phyloP scores from a whole-genome alignment of 2,113 vertebrate species.

The Steatornis caripensis region DNA sequence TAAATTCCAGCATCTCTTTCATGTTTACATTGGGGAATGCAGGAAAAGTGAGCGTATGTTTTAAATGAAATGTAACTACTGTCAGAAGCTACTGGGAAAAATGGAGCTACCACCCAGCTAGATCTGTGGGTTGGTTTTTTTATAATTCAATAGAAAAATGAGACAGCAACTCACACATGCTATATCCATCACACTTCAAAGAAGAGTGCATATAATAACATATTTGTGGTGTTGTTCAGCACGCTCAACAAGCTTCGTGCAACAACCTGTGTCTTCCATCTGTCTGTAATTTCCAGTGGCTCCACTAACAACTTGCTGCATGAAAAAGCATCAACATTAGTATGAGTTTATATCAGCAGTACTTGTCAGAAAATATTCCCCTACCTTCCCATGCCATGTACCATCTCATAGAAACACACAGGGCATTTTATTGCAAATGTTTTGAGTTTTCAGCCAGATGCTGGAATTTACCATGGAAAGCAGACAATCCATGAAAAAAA shows the following conservation, averaged over 20 bases:
- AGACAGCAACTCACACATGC: constrained; percentile 34
- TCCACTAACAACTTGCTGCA: constrained; percentile 9
- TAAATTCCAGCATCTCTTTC: constrained; percentile 34
- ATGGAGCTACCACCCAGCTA: constrained; percentile 32
- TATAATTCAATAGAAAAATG: constrained; percentile 54
- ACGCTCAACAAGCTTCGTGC: constrained; percentile 14
- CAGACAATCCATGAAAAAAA: neutral
- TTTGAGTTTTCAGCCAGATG: constrained; percentile 8
- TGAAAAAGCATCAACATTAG: constrained; percentile 18
- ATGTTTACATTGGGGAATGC: constrained; percentile 34
- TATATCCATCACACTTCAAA: constrained; percentile 47
- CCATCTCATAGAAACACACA: neutral
- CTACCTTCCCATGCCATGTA: neutral
- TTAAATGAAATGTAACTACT: constrained; percentile 59
- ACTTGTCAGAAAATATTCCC: neutral
- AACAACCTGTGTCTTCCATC: constrained; percentile 53
- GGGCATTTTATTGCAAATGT: neutral
- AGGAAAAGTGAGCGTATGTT: constrained; percentile 30
- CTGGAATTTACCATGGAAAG: constrained; percentile 38
- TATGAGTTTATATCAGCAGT: constrained; percentile 9
- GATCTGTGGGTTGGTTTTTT: neutral
- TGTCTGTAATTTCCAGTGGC: constrained; percentile 35
- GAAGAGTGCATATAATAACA: neutral
- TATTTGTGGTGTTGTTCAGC: constrained; percentile 32
- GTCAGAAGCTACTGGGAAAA: constrained; percentile 48